These are phyloP conservation scores for Oryzias melastigma DNA, from an alignment of 2,113 vertebrate species.

Conservation along the genomic window DNA sequence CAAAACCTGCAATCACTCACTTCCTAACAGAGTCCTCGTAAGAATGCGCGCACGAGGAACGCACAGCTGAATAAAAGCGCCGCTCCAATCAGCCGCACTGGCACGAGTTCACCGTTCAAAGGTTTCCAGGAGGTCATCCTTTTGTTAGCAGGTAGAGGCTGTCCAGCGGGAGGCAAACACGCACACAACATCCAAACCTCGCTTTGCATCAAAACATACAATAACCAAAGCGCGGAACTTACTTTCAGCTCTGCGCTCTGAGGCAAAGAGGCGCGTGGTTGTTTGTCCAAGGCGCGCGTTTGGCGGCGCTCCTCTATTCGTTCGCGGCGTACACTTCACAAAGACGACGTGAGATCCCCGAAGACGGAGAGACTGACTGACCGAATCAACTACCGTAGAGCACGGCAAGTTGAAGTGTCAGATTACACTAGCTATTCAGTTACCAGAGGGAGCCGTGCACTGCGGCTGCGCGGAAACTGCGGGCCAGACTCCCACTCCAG, in stretches of 20 bases:
- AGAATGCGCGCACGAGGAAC: not conserved
- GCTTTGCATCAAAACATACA: conserved; percentile 44
- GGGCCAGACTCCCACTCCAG: conserved; percentile 77
- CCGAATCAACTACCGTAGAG: conserved; percentile 98
- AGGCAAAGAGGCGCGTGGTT: conserved; percentile 66
- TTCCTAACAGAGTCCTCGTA: conserved; percentile 3
- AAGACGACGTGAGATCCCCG: conserved; percentile 88
- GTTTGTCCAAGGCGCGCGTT: conserved; percentile 62
- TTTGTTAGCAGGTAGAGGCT: conserved; percentile 82
- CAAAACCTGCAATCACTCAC: conserved; percentile 16
- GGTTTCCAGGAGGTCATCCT: conserved; percentile 77
- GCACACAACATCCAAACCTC: conserved; percentile 41
- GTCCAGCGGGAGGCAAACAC: conserved; percentile 67
- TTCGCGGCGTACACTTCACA: conserved; percentile 77
- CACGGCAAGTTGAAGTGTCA: conserved; percentile 99
- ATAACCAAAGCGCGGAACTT: conserved; percentile 82
- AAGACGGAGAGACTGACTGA: conserved; percentile 93
- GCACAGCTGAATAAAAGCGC: too few relatives aligned
- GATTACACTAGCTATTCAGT: conserved; percentile 99
- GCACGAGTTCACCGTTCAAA: conserved; percentile 55
- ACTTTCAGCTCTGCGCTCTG: conserved; percentile 80
- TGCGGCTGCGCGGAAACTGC: conserved; percentile 84
- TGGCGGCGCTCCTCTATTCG: conserved; percentile 48
- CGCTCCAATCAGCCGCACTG: conserved; percentile 2
- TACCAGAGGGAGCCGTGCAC: conserved; percentile 92